A percentile compares a stretch with the other conserved stretches of the same genome.
Conservation (phyloP, 2,797 vertebrate genomes). For the Pantherophis alleghaniensis region DNA sequence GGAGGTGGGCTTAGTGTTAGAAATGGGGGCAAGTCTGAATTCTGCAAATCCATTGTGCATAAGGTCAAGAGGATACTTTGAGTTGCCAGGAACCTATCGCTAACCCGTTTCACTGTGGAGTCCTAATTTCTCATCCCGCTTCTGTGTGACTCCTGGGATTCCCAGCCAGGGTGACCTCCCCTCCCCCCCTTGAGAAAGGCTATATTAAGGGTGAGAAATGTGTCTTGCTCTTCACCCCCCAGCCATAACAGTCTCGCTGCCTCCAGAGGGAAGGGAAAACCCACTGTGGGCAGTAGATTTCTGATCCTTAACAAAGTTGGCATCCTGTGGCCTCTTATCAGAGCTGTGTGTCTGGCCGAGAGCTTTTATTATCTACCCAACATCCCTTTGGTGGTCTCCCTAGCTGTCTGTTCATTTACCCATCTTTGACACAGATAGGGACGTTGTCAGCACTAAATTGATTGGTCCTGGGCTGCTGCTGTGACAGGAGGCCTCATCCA, state of each 20-base stretch:
- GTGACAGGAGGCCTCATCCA: not conserved
- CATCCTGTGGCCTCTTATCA: slow-evolving; percentile 15
- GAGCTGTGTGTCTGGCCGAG: not conserved
- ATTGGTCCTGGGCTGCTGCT: not conserved
- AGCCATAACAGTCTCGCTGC: not conserved
- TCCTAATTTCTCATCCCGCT: not conserved
- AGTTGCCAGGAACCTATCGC: too few species aligned
- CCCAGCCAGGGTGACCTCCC: not conserved
- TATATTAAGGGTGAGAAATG: not conserved
- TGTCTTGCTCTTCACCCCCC: too few species aligned
- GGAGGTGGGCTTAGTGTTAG: not conserved
- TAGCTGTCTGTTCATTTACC: not conserved
- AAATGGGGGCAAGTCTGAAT: not conserved
- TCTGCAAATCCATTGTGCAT: not conserved
- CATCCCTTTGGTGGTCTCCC: slow-evolving; percentile 18
- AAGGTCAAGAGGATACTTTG: not conserved
- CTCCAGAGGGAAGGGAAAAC: not conserved
- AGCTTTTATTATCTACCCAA: slow-evolving; percentile 15
- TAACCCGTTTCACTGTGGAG: not conserved
- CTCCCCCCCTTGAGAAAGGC: not conserved
- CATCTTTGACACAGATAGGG: slow-evolving; percentile 3
- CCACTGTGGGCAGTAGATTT: not conserved
- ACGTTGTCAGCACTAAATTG: not conserved
- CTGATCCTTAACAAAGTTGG: not conserved
- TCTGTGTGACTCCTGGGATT: not conserved